Percentiles rank a stretch among this genome's conserved stretches.
phyloP scores from a whole-genome alignment of 2,797 vertebrate species.

The Helicolenus hilgendorfi region DNA sequence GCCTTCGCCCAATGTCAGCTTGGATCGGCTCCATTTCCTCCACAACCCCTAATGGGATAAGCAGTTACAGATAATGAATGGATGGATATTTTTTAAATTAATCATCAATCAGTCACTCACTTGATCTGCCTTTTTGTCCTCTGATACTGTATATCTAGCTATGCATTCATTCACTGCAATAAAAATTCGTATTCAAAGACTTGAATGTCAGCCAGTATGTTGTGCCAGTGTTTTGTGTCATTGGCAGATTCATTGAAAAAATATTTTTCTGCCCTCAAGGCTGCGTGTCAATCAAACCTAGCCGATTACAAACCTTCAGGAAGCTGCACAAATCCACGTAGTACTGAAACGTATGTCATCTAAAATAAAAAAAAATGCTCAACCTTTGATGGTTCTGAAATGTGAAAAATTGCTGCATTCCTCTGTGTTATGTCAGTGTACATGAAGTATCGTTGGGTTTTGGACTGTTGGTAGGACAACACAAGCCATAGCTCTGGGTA shows the following conservation, averaged over 20 bases:
- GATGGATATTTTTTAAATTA: no score
- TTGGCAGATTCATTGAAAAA: constrained; percentile 6
- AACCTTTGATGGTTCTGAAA: not conserved
- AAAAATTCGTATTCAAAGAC: not conserved
- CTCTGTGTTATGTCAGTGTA: not conserved
- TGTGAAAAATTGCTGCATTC: not conserved
- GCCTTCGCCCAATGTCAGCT: no score
- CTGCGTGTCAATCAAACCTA: not conserved
- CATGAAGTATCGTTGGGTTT: not conserved
- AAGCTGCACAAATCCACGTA: not conserved
- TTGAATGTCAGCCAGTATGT: not conserved
- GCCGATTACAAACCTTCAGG: not conserved
- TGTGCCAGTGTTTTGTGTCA: not conserved
- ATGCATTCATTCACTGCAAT: not conserved
- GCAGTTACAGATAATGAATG: no score
- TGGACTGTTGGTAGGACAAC: not conserved
- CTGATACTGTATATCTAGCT: not conserved
- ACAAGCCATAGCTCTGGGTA: not conserved
- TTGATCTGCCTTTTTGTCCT: not conserved
- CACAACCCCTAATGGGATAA: no score
- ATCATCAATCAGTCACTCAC: not conserved
- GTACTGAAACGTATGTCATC: not conserved
- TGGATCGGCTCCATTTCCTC: no score
- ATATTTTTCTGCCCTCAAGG: not conserved
- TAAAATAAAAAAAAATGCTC: not conserved